These are phyloP conservation scores for Eudyptes chrysolophus DNA, from an alignment of 2,113 vertebrate genomes.

Conservation along the genomic window DNA sequence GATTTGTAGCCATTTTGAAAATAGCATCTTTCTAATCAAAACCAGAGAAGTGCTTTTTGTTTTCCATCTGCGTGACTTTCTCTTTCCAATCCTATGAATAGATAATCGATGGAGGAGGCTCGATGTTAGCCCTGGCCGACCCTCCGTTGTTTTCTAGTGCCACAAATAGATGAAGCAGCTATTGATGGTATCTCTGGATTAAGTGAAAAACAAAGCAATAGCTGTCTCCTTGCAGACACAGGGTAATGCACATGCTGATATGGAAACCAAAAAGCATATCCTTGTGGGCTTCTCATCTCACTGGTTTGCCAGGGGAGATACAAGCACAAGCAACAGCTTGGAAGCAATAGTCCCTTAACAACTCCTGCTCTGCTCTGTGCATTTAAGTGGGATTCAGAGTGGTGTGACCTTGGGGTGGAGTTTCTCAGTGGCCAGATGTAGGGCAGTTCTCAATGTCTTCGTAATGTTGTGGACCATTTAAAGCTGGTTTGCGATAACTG, in stretches of 20 bases:
- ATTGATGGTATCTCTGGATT: neutral
- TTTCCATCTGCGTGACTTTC: fast-evolving
- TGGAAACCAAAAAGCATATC: neutral
- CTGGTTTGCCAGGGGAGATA: neutral
- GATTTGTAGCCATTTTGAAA: neutral
- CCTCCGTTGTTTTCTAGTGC: neutral
- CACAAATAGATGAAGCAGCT: neutral
- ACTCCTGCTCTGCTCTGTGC: neutral
- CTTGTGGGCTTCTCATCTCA: neutral
- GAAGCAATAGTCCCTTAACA: neutral
- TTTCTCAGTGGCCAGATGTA: neutral
- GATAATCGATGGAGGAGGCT: neutral
- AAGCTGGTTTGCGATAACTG: neutral
- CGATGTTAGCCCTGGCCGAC: neutral
- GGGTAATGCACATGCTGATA: neutral
- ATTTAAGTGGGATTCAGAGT: neutral
- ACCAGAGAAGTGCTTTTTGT: neutral
- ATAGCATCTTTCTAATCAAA: neutral
- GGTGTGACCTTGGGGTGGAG: neutral
- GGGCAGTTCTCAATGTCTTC: neutral
- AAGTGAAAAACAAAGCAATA: neutral
- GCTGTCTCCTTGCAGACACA: neutral
- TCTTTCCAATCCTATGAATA: neutral
- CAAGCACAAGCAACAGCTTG: neutral
- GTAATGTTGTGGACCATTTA: neutral